Percentiles rank a stretch among this genome's conserved stretches.
These are phyloP conservation scores for Sebastes elongatus DNA, from an alignment of 2,797 vertebrate species.

Conservation along the genomic window DNA sequence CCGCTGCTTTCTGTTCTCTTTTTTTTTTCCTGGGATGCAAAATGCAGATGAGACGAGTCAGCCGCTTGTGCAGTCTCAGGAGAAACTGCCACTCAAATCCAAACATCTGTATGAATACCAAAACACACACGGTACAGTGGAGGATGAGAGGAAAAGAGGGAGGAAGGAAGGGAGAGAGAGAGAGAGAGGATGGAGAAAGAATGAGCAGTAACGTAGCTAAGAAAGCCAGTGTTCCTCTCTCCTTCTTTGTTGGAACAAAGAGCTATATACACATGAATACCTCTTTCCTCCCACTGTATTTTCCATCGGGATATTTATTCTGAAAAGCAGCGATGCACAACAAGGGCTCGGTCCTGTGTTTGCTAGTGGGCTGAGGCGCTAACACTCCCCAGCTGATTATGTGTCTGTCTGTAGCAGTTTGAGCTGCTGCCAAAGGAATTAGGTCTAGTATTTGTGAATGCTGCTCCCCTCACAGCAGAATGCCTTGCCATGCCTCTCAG, in stretches of 20 bases:
- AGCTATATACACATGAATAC: conserved; percentile 75
- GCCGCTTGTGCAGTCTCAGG: conserved; percentile 80
- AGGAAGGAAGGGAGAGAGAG: conserved; percentile 19
- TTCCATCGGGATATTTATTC: conserved; percentile 79
- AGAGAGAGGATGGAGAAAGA: conserved; percentile 59
- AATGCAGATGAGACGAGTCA: conserved; percentile 86
- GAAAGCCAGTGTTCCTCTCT: conserved; percentile 71
- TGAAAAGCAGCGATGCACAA: conserved; percentile 79
- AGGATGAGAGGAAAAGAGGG: conserved; percentile 60
- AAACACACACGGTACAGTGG: conserved; percentile 74
- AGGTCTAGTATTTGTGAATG: conserved; percentile 83
- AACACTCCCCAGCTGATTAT: conserved; percentile 86
- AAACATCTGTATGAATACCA: conserved; percentile 84
- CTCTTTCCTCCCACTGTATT: conserved; percentile 76
- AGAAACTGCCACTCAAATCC: conserved; percentile 84
- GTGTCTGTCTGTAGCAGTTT: conserved; percentile 86
- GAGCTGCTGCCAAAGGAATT: conserved; percentile 87
- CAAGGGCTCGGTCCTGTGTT: conserved; percentile 79
- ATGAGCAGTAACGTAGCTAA: conserved; percentile 67
- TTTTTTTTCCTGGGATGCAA: conserved; percentile 82
- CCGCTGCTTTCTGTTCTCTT: conserved; percentile 66
- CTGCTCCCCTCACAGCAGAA: conserved; percentile 80
- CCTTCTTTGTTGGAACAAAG: conserved; percentile 77
- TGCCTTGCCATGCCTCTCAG: conserved; percentile 73
- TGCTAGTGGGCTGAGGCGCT: conserved; percentile 79